Conservation (phyloP, 1,140 invertebrate genomes). For the Chlorops oryzae region DNA sequence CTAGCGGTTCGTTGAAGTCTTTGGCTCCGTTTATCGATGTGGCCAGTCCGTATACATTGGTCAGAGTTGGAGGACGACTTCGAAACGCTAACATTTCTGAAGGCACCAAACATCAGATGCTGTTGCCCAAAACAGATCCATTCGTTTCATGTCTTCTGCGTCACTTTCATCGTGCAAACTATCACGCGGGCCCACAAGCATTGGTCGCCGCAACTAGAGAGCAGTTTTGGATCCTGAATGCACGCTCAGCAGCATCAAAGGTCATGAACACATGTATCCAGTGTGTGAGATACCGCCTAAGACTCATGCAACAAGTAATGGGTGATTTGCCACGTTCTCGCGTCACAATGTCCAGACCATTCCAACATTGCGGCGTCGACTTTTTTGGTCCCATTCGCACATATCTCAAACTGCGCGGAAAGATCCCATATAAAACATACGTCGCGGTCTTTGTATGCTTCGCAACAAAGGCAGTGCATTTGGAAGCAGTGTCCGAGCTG, state of each 20-base stretch:
- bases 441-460: slow-evolving; percentile 33
- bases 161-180: no score
- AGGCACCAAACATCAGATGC: no score
- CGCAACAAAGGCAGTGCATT: slow-evolving; percentile 27
- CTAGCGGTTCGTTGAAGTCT: not conserved
- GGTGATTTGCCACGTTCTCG: slow-evolving; percentile 3
- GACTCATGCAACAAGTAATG: slow-evolving; percentile 16
- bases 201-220: no score
- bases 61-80: no score
- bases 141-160: no score
- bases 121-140: no score
- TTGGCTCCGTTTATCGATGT: slow-evolving; percentile 46
- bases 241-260: no score
- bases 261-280: no score
- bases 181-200: no score
- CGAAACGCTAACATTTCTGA: no score
- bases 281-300: slow-evolving; percentile 28
- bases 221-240: no score
- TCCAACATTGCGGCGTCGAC: slow-evolving; percentile 30
- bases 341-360: slow-evolving; percentile 11
- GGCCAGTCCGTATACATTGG: slow-evolving; percentile 23
- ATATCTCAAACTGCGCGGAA: not conserved
- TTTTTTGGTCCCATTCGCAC: slow-evolving; percentile 39
- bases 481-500: slow-evolving; percentile 30
- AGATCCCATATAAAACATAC: slow-evolving; percentile 21